A percentile compares a stretch with the other conserved stretches of the same genome.
These are phyloP conservation scores for Acropora tenuis DNA, from an alignment of 64 coral and sea anemone genomes.

Conservation along the genomic window DNA sequence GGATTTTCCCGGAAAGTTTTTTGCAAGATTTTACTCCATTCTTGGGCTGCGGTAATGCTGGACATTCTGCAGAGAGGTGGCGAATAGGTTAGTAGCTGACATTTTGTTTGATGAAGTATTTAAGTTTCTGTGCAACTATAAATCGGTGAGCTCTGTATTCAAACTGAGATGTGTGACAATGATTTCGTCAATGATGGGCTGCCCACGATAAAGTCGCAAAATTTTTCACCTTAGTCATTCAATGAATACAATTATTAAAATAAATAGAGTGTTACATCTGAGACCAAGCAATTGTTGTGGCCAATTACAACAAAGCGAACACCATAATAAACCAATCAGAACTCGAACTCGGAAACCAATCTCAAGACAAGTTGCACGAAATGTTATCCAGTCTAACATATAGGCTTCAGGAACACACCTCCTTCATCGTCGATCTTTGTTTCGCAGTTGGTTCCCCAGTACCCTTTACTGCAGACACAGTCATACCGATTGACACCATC, in stretches of 20 bases:
- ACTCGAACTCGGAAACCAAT: not conserved
- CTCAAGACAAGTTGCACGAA: not conserved
- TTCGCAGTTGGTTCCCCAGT: conserved; percentile 61
- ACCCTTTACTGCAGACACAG: conserved; percentile 62
- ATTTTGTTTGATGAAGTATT: not conserved
- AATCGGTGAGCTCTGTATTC: not conserved
- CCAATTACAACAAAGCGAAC: not conserved
- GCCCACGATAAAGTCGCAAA: not conserved
- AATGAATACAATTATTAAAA: not conserved
- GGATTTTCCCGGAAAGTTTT: conserved; percentile 34
- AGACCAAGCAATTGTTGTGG: not conserved
- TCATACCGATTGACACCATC: conserved; percentile 67
- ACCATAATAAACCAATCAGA: not conserved
- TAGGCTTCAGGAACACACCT: conserved; percentile 4
- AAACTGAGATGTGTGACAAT: not conserved
- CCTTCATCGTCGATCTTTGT: conserved; percentile 33
- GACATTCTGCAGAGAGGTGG: conserved; percentile 18
- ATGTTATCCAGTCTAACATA: not conserved
- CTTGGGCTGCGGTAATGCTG: conserved; percentile 2
- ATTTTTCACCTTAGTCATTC: not conserved
- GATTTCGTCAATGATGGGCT: not conserved
- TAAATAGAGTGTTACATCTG: not conserved
- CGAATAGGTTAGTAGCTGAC: not conserved
- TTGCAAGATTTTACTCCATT: conserved; percentile 33
- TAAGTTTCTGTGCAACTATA: conserved; percentile 10